phyloP scores from a whole-genome alignment of 2,797 vertebrate genomes.

The Gymnopithys bicolor region DNA sequence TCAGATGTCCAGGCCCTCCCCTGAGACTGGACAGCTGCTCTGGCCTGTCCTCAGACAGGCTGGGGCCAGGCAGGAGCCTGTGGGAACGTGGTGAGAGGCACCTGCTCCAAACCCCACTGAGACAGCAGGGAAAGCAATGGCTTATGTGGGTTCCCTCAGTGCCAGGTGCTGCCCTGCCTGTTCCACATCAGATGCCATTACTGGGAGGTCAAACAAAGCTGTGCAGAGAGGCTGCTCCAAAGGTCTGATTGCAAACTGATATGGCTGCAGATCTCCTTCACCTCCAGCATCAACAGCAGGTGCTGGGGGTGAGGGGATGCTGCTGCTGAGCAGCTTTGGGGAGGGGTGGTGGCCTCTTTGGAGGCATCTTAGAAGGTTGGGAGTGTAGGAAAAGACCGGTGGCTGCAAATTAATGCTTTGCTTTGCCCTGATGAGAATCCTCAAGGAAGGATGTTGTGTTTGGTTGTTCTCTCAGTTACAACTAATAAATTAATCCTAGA shows the following conservation, averaged over 20 bases:
- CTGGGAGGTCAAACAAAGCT: background rate
- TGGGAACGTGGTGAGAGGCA: background rate
- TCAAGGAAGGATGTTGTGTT: background rate
- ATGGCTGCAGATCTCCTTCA: background rate
- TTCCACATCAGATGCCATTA: background rate
- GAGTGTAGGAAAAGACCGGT: background rate
- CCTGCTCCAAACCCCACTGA: slow-evolving; percentile 49
- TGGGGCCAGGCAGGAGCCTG: slow-evolving; percentile 75
- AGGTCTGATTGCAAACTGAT: background rate
- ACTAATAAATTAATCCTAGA: too few relatives aligned
- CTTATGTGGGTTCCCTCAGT: background rate
- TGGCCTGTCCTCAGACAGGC: slow-evolving; percentile 73
- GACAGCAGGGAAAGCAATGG: background rate
- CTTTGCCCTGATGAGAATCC: background rate
- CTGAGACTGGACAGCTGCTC: slow-evolving; percentile 61
- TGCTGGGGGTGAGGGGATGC: rapidly evolving
- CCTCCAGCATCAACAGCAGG: rapidly evolving
- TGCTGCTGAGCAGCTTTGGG: background rate
- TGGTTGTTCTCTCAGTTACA: background rate
- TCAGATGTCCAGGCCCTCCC: slow-evolving; percentile 7
- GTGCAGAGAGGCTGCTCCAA: background rate
- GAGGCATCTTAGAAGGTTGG: background rate
- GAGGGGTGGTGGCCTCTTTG: background rate
- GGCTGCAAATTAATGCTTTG: background rate
- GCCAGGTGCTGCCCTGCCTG: slow-evolving; percentile 51